Conservation (phyloP, 2,113 vertebrate species). For the Sitta europaea region DNA sequence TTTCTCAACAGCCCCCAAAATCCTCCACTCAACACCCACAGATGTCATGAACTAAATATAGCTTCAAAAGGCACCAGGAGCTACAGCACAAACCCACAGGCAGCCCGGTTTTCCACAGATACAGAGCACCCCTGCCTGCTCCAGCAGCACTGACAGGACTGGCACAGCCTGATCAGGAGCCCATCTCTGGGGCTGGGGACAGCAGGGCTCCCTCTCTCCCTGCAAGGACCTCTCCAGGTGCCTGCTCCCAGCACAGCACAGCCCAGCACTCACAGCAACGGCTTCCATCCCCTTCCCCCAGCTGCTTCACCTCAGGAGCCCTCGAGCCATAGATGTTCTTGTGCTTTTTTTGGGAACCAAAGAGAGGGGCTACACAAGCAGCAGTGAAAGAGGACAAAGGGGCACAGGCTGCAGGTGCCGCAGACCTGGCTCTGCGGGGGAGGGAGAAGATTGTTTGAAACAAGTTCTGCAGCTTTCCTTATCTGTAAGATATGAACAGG, state of each 20-base stretch:
- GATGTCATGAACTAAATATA: slow-evolving; percentile 41
- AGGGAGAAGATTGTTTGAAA: slow-evolving; percentile 20
- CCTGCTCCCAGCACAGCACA: not conserved
- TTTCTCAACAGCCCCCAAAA: slow-evolving; percentile 19
- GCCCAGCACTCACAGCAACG: fast-evolving
- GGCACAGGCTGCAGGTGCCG: not conserved
- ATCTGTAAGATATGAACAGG: slow-evolving; percentile 19
- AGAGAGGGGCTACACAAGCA: not conserved
- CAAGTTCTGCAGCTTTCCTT: slow-evolving; percentile 50
- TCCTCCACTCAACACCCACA: not conserved
- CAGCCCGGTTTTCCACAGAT: not conserved
- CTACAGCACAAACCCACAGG: not conserved
- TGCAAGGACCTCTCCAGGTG: fast-evolving
- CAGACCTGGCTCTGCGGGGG: not conserved
- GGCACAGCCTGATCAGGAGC: not conserved
- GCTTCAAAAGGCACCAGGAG: not conserved
- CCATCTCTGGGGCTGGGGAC: fast-evolving
- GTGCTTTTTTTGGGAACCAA: not conserved
- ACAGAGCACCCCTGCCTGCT: not conserved
- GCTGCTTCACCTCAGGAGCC: not conserved
- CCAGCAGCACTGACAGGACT: not conserved
- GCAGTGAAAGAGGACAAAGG: not conserved
- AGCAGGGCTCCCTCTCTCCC: not conserved
- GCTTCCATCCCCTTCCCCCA: not conserved
- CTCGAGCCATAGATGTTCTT: not conserved